Evolutionary conservation across 2,888 invertebrate genomes (phyloP).

Genomic region (Parnassius mnemosyne): DNA sequence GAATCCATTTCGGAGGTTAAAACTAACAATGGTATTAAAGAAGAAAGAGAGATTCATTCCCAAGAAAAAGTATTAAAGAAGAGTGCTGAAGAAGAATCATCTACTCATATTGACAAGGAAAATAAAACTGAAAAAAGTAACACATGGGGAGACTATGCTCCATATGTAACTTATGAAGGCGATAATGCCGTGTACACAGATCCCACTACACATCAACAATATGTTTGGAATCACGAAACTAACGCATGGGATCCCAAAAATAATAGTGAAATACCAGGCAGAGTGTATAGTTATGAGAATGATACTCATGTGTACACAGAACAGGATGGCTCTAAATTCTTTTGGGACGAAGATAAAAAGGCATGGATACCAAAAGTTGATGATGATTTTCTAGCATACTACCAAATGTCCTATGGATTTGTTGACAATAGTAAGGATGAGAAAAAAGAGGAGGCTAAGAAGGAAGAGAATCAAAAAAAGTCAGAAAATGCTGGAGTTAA

Average conservation of each 20-base stretch:
- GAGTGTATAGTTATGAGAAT: conserved; percentile 86
- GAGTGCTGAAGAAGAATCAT: not conserved
- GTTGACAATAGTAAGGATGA: conserved; percentile 79
- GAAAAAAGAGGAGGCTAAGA: conserved; percentile 47
- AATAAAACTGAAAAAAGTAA: conserved; percentile 10
- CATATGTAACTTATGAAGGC: conserved; percentile 85
- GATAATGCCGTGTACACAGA: conserved; percentile 88
- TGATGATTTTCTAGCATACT: conserved; percentile 96
- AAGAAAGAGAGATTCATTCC: not conserved
- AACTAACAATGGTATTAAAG: not conserved
- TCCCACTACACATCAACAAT: conserved; percentile 84
- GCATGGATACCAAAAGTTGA: conserved; percentile 99
- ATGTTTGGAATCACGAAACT: conserved; percentile 81
- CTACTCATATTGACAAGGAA: conserved; percentile 7
- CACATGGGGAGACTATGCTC: conserved; percentile 69
- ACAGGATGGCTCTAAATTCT: conserved; percentile 92
- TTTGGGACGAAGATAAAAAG: conserved; percentile 94
- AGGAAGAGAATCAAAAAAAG: conserved; percentile 52
- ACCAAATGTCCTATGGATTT: conserved; percentile 97
- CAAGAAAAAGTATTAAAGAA: conserved; percentile 2
- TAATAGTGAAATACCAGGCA: conserved; percentile 49
- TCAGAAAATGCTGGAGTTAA: conserved; percentile 76
- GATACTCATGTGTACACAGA: conserved; percentile 91
- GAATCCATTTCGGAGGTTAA: not conserved
- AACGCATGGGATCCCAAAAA: conserved; percentile 66